These are phyloP conservation scores for Elachura formosa DNA, from an alignment of 2,113 vertebrate genomes.

Conservation along the genomic window DNA sequence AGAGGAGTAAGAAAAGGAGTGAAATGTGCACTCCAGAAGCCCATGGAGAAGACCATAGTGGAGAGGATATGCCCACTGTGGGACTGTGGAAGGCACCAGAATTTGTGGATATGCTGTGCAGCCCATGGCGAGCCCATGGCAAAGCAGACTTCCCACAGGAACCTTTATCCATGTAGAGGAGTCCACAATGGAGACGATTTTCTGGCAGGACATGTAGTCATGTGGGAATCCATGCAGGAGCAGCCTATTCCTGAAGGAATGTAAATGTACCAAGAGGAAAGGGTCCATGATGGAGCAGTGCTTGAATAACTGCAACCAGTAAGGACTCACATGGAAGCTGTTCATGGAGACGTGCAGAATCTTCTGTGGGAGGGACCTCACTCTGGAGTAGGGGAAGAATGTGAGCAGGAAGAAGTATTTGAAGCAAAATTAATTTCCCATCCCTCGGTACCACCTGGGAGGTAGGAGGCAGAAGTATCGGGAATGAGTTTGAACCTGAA, in stretches of 20 bases:
- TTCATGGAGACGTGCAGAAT: not conserved
- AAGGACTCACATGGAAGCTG: not conserved
- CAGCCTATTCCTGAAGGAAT: not conserved
- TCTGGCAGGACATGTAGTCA: not conserved
- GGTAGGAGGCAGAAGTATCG: not conserved
- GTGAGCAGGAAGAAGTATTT: not conserved
- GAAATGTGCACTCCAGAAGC: not conserved
- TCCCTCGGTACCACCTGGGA: not conserved
- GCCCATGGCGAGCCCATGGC: not conserved
- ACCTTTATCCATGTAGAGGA: fast-evolving
- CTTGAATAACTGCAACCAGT: not conserved
- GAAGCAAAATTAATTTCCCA: not conserved
- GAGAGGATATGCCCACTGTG: not conserved
- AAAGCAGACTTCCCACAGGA: not conserved
- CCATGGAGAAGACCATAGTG: too few relatives aligned
- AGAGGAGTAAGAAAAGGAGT: not conserved
- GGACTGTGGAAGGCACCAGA: not conserved
- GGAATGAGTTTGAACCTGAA: not conserved
- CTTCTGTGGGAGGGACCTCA: not conserved
- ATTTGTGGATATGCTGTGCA: not conserved
- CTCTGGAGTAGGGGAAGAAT: not conserved
- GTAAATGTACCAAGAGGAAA: not conserved
- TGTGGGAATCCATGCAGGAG: not conserved
- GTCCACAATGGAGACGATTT: not conserved
- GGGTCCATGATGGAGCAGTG: not conserved